Base-by-base conservation (phyloP, 2,113 vertebrate species). In the Gopherus flavomarginatus region DNA sequence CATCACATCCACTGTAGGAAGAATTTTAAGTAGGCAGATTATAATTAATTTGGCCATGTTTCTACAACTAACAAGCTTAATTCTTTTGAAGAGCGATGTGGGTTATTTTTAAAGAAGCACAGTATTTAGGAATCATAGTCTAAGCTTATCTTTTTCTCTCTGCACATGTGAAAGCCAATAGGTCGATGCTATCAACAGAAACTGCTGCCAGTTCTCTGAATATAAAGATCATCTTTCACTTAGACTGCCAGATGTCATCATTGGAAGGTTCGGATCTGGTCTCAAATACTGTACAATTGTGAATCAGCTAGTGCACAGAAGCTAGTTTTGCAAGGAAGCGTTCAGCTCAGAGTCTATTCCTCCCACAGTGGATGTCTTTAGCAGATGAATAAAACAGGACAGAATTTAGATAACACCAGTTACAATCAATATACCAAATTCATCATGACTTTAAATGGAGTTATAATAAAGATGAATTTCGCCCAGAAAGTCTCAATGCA, bases 261-360 rank as follows among this genome's bases (percentile, higher is more conserved):
- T 56, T 87, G 75, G 21, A 69, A 42, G 90, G 83, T 56, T n/a
- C 92, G 86, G 5, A 52, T 72, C 53, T 31, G n/a, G 65, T 85
- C 49, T 85, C 59, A 26, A 62, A 84, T 44, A 50, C 44, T 22
- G 47, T 54, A 78, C 81, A 72, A 50, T 8, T 22, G n/a, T 11
- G 89, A 94, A 59, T 38, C 86, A 84, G 44, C 69, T 86, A 50
- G 87, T 54, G 50, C 79, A 35, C 42, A 31, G 81, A 75, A 86
- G 44, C 52, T 92, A 85, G n/a, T 62, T 59, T 72, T n/a, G 85
- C 27, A 31, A 42, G 38, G 80, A 83, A 54, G 47, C 0, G 1
- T 31, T 5, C 6, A 49, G n/a, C 21, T 1, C 2, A n/a, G 86
- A 38, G 1, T 31, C 90, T 78, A 53, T 17, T 47, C 86, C 65